Evolutionary conservation across 2,888 invertebrate species (phyloP), one percentile per base, ranked within the genome.

Genomic region (Coelinius sp.): DNA sequence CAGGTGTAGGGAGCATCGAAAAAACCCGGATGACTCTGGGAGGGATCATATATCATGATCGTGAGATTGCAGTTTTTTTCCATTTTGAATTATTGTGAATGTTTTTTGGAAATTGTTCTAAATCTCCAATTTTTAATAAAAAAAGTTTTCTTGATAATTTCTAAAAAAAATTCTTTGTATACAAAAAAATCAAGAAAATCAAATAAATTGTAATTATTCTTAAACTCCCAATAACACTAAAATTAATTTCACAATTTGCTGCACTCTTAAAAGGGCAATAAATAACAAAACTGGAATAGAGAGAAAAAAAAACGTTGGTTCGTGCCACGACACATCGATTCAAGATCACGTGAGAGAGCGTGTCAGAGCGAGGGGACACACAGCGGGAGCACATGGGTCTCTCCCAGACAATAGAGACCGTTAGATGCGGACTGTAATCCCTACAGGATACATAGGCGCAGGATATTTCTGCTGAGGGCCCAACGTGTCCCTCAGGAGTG

Each of bases 321-420:
- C 72, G 72, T 72, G 72, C 25, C 64, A 63, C 49, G 68, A 68
- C 72, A 72, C 49, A 41, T 52, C 68, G 68, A 72, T 72, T 63
- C 53, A 41, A 62, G 72, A 72, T 72, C 72, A 62, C 62, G 62
- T 62, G 62, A 62, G 62, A 62, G 59, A 62, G 20, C 35, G 35
- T 62, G 62, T 38, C 35, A 62, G 22, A 67, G 62, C 31, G 56
- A 25, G 63, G 59, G 24, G 24, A 41, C 52, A 38, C 59, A 22
- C 17, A 59, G 41, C 44, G 65, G 20, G 44, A 44, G 56, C 22
- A 49, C 27, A 20, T 22, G 65, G 59, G 63, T 8, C 14, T 20
- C 14, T 4, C 24, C 24, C 73, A 73, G 75, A 79, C 76, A 77
- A 78, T 78, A 70, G 75, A 53, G 73, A 78, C 76, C 75, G 76